phyloP scores from a whole-genome alignment of 2,888 invertebrate genomes.

The Lasioglossum pauxillum region DNA sequence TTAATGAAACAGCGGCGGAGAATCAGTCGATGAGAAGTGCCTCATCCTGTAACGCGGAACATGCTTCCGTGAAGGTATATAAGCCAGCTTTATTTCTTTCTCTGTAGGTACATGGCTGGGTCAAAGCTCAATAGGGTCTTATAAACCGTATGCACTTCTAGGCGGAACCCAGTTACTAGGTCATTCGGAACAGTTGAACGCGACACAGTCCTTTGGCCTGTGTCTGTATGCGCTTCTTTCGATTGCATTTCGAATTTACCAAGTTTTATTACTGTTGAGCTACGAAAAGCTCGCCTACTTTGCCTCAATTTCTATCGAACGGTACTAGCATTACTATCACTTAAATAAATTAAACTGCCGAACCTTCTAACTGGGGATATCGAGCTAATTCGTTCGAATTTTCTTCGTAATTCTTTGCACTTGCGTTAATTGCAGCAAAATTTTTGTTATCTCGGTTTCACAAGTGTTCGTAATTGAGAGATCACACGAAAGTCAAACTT shows the following conservation, averaged over 20 bases:
- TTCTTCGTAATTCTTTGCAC: not conserved
- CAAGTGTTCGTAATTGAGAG: too few relatives aligned
- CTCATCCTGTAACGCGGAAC: not conserved
- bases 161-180: not conserved
- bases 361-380: not conserved
- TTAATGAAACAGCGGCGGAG: not conserved
- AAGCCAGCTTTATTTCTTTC: not conserved
- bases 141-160: slow-evolving; percentile 8
- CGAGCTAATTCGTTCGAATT: not conserved
- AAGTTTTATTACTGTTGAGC: not conserved
- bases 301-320: not conserved
- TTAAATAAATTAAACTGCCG: not conserved
- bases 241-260: not conserved
- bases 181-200: slow-evolving; percentile 9
- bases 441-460: too few relatives aligned
- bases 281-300: not conserved
- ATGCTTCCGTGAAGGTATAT: not conserved
- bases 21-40: not conserved
- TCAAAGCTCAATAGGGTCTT: slow-evolving; percentile 12
- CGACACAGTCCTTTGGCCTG: not conserved
- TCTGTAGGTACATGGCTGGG: not conserved
- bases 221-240: slow-evolving; percentile 5
- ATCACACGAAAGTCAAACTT: too few relatives aligned
- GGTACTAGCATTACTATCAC: fast-evolving
- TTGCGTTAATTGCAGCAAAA: not conserved